Conservation (phyloP, 2,797 vertebrate genomes). For the Sebastolobus altivelis region DNA sequence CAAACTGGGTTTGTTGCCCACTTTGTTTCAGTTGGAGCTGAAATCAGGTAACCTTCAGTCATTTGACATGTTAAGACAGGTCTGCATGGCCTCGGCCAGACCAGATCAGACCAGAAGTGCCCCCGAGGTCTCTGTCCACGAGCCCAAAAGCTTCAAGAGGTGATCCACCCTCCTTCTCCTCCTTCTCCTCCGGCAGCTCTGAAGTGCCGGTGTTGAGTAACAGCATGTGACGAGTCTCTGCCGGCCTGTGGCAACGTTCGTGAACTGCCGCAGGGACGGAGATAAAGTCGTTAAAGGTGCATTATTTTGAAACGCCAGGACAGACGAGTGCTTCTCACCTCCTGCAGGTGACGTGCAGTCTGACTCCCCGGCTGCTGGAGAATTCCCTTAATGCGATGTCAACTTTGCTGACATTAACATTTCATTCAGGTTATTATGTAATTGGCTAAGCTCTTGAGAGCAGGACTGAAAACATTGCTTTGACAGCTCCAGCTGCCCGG, state of each 20-base stretch:
- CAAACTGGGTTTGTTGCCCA: not conserved
- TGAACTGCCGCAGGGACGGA: slow-evolving; percentile 24
- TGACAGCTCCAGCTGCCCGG: slow-evolving; percentile 66
- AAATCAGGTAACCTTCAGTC: not conserved
- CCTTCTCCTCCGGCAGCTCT: slow-evolving; percentile 3
- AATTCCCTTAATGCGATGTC: slow-evolving; percentile 43
- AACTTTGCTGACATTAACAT: slow-evolving; percentile 71
- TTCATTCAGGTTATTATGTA: slow-evolving; percentile 68
- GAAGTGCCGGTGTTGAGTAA: slow-evolving; percentile 25
- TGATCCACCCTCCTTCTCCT: slow-evolving; percentile 6
- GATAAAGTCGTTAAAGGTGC: slow-evolving; percentile 23
- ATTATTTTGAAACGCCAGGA: slow-evolving; percentile 26
- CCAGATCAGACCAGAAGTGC: slow-evolving; percentile 29
- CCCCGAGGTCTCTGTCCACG: slow-evolving; percentile 45
- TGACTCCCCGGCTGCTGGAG: not conserved
- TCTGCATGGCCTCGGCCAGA: slow-evolving; percentile 16
- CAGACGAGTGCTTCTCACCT: slow-evolving; percentile 2
- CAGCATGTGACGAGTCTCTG: slow-evolving; percentile 21
- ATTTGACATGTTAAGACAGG: slow-evolving; percentile 59
- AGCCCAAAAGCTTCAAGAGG: slow-evolving; percentile 9
- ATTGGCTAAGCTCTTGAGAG: slow-evolving; percentile 54
- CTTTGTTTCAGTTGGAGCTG: not conserved
- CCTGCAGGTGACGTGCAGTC: slow-evolving; percentile 9
- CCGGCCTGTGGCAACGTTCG: slow-evolving; percentile 11
- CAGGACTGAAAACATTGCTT: slow-evolving; percentile 51